Conservation (phyloP, 2,888 invertebrate genomes). For the Drosophila putrida region DNA sequence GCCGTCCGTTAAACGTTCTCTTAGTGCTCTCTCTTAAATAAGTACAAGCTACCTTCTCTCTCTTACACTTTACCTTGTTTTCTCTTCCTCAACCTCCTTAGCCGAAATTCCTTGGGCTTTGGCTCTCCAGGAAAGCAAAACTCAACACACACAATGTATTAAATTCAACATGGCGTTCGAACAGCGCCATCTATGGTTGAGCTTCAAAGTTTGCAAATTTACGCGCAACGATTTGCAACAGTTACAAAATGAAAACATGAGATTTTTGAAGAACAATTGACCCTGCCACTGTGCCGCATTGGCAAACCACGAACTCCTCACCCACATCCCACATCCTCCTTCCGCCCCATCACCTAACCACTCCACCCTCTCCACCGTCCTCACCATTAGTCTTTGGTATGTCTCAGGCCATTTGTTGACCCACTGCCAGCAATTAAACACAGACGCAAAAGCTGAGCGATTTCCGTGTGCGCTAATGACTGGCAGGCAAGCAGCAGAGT, state of each 20-base stretch:
- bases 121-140: not conserved
- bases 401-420: constrained; percentile 44
- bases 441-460: constrained; percentile 51
- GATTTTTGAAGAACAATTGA: constrained; percentile 18
- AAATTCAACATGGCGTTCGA: constrained; percentile 5
- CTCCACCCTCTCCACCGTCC: no score
- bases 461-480: constrained; percentile 53
- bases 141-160: constrained; percentile 10
- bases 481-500: constrained; percentile 1
- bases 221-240: constrained; percentile 14
- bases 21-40: constrained; percentile 6
- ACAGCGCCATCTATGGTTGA: constrained; percentile 18
- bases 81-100: not conserved
- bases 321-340: not conserved
- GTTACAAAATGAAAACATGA: constrained; percentile 15
- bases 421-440: constrained; percentile 58
- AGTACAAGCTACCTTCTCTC: not conserved
- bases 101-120: not conserved
- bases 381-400: not conserved
- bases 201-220: constrained; percentile 4
- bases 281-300: not conserved
- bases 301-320: not conserved
- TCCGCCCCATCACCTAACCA: not conserved
- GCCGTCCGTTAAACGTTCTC: not conserved
- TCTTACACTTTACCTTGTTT: not conserved